Evolutionary conservation across 1,140 invertebrate species (phyloP).

Genomic region (Campoletis sonorensis): DNA sequence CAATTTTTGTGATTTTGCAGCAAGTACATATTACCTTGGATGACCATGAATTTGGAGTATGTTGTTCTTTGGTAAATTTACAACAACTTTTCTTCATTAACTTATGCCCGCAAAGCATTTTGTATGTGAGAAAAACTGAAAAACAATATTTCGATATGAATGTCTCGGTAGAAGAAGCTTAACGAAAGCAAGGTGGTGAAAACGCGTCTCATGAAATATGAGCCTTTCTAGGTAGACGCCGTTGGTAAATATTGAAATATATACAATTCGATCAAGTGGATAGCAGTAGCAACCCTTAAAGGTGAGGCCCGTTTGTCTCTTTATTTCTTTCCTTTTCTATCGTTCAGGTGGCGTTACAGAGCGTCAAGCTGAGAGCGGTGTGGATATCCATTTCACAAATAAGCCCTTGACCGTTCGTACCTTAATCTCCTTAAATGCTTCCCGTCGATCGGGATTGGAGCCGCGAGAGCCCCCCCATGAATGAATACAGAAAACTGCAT

Average conservation of each 20-base stretch:
- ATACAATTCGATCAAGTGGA: not conserved
- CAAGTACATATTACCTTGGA: too few species aligned
- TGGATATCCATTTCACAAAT: slow-evolving; percentile 19
- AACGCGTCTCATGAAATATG: not conserved
- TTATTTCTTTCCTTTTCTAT: not conserved
- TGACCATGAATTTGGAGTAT: too few species aligned
- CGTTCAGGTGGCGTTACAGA: not conserved
- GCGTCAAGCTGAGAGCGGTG: not conserved
- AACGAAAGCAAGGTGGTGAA: not conserved
- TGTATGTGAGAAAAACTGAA: too few species aligned
- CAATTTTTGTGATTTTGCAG: too few species aligned
- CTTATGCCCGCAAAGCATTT: too few species aligned
- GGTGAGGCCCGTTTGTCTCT: not conserved
- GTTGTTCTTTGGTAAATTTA: too few species aligned
- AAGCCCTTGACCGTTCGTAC: slow-evolving; percentile 21
- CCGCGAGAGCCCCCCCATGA: not conserved
- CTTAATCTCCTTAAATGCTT: slow-evolving; percentile 18
- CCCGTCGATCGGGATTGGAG: not conserved
- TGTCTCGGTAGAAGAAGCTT: too few species aligned
- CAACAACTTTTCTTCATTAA: too few species aligned
- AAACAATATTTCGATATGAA: too few species aligned
- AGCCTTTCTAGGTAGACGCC: not conserved
- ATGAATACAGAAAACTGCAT: not conserved
- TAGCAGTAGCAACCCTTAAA: not conserved
- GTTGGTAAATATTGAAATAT: not conserved